Conservation (phyloP, 1,140 invertebrate species). For the Monochamus saltuarius region DNA sequence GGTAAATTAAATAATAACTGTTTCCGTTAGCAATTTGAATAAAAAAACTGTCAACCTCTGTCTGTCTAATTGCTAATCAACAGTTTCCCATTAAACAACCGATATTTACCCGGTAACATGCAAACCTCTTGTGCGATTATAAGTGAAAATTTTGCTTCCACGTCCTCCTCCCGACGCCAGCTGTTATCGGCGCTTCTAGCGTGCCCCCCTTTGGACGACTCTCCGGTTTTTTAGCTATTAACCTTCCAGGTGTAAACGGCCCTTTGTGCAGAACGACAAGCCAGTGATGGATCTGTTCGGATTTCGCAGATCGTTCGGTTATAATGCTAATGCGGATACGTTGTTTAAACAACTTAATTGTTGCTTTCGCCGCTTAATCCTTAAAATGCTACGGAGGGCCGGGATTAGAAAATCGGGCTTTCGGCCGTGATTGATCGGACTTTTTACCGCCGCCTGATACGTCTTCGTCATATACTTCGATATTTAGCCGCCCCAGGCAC, state of each 20-base stretch:
- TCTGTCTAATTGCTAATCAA: no score
- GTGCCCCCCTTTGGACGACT: background rate
- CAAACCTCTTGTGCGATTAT: no score
- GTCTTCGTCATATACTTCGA: slow-evolving; percentile 20
- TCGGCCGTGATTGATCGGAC: slow-evolving; percentile 18
- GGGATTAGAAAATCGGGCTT: slow-evolving; percentile 5
- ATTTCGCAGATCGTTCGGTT: slow-evolving; percentile 2
- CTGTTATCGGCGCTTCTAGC: no score
- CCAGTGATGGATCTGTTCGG: slow-evolving; percentile 14
- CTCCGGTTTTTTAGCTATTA: slow-evolving; percentile 8
- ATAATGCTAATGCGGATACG: slow-evolving; percentile 19
- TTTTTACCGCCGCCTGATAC: slow-evolving; percentile 3
- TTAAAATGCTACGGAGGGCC: background rate
- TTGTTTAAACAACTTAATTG: slow-evolving; percentile 25
- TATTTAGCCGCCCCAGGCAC: slow-evolving; percentile 8
- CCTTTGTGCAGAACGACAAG: slow-evolving; percentile 19
- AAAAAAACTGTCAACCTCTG: no score
- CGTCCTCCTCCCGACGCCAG: no score
- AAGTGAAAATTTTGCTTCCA: no score
- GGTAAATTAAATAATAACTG: no score
- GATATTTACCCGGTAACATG: no score
- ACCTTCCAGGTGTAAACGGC: slow-evolving; percentile 17
- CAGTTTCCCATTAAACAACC: no score
- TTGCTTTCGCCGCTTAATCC: slow-evolving; percentile 20
- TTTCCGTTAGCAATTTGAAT: no score